A percentile compares a stretch with the other conserved stretches of the same genome.
Evolutionary conservation across 2,797 vertebrate species (phyloP).

Genomic region (Schizopygopsis pylzovi): DNA sequence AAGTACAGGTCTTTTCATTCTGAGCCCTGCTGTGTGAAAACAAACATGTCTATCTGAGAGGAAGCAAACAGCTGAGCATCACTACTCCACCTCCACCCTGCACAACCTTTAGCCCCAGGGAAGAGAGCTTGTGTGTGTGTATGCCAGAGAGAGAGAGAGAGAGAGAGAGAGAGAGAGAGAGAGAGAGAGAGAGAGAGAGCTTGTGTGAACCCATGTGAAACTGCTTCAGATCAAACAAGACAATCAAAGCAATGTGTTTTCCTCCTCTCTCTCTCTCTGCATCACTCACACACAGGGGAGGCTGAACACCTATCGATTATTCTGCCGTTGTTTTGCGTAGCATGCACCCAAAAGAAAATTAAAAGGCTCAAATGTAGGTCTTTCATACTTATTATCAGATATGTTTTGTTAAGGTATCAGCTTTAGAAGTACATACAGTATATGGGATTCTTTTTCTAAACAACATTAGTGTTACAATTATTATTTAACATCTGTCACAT

Average conservation of each 20-base stretch:
- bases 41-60: constrained; percentile 49
- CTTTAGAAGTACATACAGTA: neutral
- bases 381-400: neutral
- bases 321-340: neutral
- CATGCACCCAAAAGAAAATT: neutral
- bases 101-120: constrained; percentile 38
- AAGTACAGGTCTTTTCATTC: constrained; percentile 42
- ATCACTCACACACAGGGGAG: neutral
- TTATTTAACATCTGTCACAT: neutral
- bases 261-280: constrained; percentile 4
- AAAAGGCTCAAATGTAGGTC: neutral
- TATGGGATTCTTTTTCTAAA: neutral
- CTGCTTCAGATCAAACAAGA: constrained; percentile 51
- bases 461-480: neutral
- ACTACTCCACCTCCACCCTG: constrained; percentile 17
- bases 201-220: constrained; percentile 38
- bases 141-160: neutral
- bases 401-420: neutral
- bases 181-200: neutral
- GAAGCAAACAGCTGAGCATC: constrained; percentile 42
- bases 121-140: constrained; percentile 26
- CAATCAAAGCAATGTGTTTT: constrained; percentile 55
- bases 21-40: constrained; percentile 45
- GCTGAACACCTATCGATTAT: constrained; percentile 19
- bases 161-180: no score